Evolutionary conservation across 2,888 invertebrate genomes (phyloP).

Genomic region (Callyntrura guangdongensis): DNA sequence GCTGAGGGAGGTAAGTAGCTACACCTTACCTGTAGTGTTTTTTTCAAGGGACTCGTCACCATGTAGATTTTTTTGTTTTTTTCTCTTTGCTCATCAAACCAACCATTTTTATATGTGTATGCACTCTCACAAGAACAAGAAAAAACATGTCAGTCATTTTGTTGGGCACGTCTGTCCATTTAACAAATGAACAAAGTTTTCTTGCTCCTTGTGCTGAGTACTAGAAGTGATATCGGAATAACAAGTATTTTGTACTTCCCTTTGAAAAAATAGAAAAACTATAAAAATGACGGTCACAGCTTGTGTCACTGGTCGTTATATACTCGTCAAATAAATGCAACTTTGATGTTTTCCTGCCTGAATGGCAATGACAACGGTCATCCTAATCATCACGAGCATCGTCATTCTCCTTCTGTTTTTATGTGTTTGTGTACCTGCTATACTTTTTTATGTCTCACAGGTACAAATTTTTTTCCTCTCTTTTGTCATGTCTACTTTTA

Average conservation of each 20-base stretch:
- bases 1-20: not conserved
- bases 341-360: slow-evolving; percentile 51
- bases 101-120: not conserved
- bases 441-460: slow-evolving; percentile 18
- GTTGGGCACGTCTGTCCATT: not conserved
- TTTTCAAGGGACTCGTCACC: not conserved
- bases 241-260: not conserved
- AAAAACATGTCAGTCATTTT: not conserved
- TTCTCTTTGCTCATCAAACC: not conserved
- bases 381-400: slow-evolving; percentile 8
- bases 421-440: not conserved
- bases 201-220: no score
- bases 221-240: no score
- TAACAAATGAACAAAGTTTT: no score
- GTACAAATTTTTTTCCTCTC: slow-evolving; percentile 48
- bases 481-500: slow-evolving; percentile 21
- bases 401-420: not conserved
- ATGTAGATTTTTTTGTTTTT: not conserved
- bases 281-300: not conserved
- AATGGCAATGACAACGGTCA: slow-evolving; percentile 45
- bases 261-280: not conserved
- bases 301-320: slow-evolving; percentile 28
- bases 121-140: not conserved
- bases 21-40: not conserved
- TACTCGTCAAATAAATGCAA: slow-evolving; percentile 47